Evolutionary conservation across 2,888 invertebrate species (phyloP).

Genomic region (Schizaphis graminum): DNA sequence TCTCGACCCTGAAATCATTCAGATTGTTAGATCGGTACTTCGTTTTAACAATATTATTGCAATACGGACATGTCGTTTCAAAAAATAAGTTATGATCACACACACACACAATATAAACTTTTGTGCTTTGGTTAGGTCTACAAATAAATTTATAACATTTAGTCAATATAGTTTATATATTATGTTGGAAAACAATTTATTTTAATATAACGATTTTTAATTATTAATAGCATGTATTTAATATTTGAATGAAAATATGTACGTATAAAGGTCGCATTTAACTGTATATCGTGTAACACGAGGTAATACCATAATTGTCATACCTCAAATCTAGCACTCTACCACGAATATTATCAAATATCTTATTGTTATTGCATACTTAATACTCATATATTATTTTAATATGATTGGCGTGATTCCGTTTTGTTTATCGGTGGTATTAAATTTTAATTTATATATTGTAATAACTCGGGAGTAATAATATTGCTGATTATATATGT

Average conservation of each 20-base stretch:
- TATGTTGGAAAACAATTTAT: background rate
- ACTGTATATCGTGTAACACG: background rate
- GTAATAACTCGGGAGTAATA: background rate
- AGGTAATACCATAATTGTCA: background rate
- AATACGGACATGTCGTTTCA: background rate
- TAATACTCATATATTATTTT: background rate
- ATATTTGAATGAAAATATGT: background rate
- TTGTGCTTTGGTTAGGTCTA: background rate
- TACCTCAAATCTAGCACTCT: background rate
- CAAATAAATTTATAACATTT: background rate
- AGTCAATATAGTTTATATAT: background rate
- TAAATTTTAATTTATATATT: constrained; percentile 24
- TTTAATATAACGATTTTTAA: background rate
- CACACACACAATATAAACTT: background rate
- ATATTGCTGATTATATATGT: background rate
- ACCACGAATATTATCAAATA: background rate
- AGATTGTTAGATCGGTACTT: background rate
- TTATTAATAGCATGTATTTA: background rate
- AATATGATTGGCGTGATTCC: background rate
- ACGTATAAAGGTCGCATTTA: background rate
- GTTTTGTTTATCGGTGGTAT: background rate
- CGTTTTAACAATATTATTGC: background rate
- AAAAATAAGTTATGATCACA: background rate
- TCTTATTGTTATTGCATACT: background rate
- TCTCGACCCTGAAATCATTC: background rate